A percentile compares a stretch with the other conserved stretches of the same genome.
Evolutionary conservation across 2,797 vertebrate genomes (phyloP).

Genomic region (Argyrosomus regius): DNA sequence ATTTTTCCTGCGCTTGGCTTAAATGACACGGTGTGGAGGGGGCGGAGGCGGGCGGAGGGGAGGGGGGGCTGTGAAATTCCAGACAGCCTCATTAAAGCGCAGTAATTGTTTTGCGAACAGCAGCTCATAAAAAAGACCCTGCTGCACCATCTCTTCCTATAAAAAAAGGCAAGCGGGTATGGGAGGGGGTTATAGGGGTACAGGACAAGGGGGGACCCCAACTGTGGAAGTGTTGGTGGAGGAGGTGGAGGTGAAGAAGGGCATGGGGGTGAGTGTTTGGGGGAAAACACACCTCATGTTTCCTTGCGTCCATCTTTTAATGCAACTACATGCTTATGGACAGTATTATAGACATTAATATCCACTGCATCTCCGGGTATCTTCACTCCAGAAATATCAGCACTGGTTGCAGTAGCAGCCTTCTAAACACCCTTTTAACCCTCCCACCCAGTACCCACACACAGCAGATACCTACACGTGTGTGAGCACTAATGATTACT

Average conservation of each 20-base stretch:
- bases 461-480: constrained; percentile 29
- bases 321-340: neutral
- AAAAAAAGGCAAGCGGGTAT: constrained; percentile 60
- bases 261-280: constrained; percentile 22
- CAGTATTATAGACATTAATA: neutral
- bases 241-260: neutral
- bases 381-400: constrained; percentile 10
- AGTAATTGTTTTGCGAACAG: constrained; percentile 74
- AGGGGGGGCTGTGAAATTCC: constrained; percentile 67
- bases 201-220: constrained; percentile 48
- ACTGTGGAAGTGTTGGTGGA: constrained; percentile 18
- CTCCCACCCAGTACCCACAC: neutral
- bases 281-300: constrained; percentile 13
- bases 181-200: neutral
- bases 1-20: constrained; percentile 56
- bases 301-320: constrained; percentile 12
- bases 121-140: constrained; percentile 66
- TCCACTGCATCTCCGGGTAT: neutral
- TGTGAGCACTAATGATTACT: constrained; percentile 43
- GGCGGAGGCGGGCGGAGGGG: too few relatives aligned
- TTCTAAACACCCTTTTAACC: constrained; percentile 20
- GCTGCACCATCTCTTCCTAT: constrained; percentile 64
- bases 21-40: constrained; percentile 51
- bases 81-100: constrained; percentile 77
- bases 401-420: constrained; percentile 8